Evolutionary conservation across 1,140 invertebrate genomes (phyloP).

Genomic region (Frieseomelitta varia): DNA sequence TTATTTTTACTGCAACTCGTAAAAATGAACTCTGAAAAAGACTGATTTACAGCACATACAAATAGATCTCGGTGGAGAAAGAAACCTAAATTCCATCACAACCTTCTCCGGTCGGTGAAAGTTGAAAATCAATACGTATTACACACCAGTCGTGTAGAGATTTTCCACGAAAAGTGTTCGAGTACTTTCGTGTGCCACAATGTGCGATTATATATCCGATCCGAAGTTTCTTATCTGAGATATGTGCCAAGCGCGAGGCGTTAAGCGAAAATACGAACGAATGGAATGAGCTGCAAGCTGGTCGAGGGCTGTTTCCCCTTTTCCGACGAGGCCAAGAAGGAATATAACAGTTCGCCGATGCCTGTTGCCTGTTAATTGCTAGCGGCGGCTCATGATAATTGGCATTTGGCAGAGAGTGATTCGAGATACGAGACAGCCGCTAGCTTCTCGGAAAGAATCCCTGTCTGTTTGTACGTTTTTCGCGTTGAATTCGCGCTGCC

Average conservation of each 20-base stretch:
- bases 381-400: conserved; percentile 70
- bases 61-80: too few relatives aligned
- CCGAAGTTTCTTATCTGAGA: background rate
- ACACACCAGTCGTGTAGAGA: too few relatives aligned
- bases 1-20: too few relatives aligned
- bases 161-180: too few relatives aligned
- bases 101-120: too few relatives aligned
- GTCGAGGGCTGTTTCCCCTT: background rate
- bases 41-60: too few relatives aligned
- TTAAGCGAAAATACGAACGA: background rate
- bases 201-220: too few relatives aligned
- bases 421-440: conserved; percentile 69
- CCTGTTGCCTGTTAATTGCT: conserved; percentile 62
- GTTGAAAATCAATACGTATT: too few relatives aligned
- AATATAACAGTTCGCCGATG: conserved; percentile 33
- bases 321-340: background rate
- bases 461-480: conserved; percentile 71
- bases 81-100: too few relatives aligned
- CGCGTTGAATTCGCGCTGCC: conserved; percentile 56
- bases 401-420: conserved; percentile 72
- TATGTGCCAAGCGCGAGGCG: background rate
- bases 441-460: conserved; percentile 73
- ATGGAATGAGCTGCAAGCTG: background rate
- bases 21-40: too few relatives aligned
- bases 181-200: too few relatives aligned